phyloP scores from a whole-genome alignment of 1,140 invertebrate species.

The Planococcus citri region DNA sequence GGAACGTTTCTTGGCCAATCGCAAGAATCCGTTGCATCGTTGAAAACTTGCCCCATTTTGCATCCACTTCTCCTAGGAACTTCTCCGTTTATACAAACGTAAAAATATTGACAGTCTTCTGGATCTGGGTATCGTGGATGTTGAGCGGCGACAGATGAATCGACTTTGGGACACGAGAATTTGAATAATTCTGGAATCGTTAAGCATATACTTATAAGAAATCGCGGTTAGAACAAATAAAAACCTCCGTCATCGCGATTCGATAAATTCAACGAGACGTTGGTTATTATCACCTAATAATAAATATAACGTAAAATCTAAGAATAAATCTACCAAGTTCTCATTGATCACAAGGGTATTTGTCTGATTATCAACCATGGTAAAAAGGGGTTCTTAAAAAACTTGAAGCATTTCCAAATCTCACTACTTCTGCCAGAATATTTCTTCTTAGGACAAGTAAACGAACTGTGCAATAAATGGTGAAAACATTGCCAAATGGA shows the following conservation, averaged over 20 bases:
- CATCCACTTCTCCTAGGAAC: conserved; percentile 70
- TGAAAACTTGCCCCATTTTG: conserved; percentile 80
- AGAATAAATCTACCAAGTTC: background rate
- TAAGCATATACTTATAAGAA: conserved; percentile 13
- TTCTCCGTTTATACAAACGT: conserved; percentile 78
- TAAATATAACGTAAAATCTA: conserved; percentile 8
- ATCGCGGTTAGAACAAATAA: background rate
- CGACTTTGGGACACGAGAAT: conserved; percentile 69
- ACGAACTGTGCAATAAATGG: conserved; percentile 11
- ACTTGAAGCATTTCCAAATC: conserved; percentile 6
- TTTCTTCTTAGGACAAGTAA: conserved; percentile 10
- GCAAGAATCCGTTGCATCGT: conserved; percentile 65
- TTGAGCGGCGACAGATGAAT: conserved; percentile 52
- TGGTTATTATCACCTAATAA: background rate
- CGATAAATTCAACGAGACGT: background rate
- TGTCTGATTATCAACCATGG: conserved; percentile 6
- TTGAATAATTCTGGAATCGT: conserved; percentile 58
- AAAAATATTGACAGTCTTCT: conserved; percentile 85
- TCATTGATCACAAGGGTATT: conserved; percentile 1
- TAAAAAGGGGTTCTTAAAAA: conserved; percentile 6
- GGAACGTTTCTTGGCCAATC: conserved; percentile 80
- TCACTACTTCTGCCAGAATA: conserved; percentile 7
- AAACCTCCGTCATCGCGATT: background rate
- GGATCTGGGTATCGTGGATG: conserved; percentile 76
- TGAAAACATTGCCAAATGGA: conserved; percentile 17